Evolutionary conservation across 2,888 invertebrate genomes (phyloP).

Genomic region (Lycia hirtaria): DNA sequence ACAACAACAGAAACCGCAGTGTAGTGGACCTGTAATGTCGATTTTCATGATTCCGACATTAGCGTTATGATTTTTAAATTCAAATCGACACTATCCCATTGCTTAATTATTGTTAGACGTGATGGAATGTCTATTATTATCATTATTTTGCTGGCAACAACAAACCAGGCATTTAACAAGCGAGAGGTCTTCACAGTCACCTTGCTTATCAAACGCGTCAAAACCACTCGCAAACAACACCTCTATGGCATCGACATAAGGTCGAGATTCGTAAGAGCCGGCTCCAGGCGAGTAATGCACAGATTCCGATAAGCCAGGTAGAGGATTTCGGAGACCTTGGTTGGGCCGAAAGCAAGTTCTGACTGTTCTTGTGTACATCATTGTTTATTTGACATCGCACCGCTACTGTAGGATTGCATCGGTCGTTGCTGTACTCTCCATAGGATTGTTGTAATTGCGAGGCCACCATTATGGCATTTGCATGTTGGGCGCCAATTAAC

Average conservation of each 20-base stretch:
- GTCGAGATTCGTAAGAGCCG: conserved; percentile 44
- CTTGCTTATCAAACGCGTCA: conserved; percentile 47
- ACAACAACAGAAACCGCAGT: no score
- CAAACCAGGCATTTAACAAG: conserved; percentile 49
- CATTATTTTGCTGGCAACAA: conserved; percentile 40
- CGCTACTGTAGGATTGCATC: conserved; percentile 33
- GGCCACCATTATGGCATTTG: conserved; percentile 24
- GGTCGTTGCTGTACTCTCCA: conserved; percentile 8
- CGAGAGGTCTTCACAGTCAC: conserved; percentile 54
- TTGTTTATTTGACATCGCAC: conserved; percentile 48
- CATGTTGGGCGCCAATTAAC: conserved; percentile 29
- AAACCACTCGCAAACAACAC: conserved; percentile 32
- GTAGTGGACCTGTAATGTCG: no score
- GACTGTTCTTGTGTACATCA: conserved; percentile 45
- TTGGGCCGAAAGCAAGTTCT: conserved; percentile 54
- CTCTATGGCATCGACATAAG: conserved; percentile 43
- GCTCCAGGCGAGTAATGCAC: conserved; percentile 46
- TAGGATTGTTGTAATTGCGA: conserved; percentile 10
- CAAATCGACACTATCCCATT: background rate
- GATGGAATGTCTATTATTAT: background rate
- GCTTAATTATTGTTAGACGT: background rate
- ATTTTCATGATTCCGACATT: no score
- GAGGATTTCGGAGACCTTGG: conserved; percentile 59
- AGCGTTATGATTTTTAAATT: background rate
- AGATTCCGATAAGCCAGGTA: conserved; percentile 54